Base-by-base conservation (phyloP, 2,113 vertebrate genomes). In the Crocuta crocuta region DNA sequence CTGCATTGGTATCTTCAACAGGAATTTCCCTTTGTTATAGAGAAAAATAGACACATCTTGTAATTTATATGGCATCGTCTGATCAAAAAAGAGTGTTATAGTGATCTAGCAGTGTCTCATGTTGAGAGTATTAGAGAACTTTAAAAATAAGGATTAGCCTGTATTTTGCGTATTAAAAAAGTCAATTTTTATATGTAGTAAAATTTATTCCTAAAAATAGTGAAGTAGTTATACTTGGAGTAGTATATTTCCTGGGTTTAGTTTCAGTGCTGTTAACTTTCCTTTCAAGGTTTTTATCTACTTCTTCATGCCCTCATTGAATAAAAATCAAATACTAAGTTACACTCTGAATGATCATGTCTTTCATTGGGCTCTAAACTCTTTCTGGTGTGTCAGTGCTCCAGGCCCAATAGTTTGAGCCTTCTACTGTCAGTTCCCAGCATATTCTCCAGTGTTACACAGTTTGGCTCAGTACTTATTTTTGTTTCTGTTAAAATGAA, bases 181-280 rank as follows among this genome's bases (percentile, higher is more conserved):
- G 39, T 24, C 9, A 19, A 26, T 87, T 90, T 90, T 80, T 73
- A 43, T 84, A 26, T 85, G 26, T 90, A 23, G 15, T 79, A 26
- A 79, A 94, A 85, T n/a, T 63, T 5, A 71, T 85, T 71, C 15
- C 71, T 92, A 50, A 90, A 89, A 84, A 53, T 55, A 90, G 73
- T 63, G 50, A 84, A 61, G 39, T 84, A 7, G 24, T 83, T 61
- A 83, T 76, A 61, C 24, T 89, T 85, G 81, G 33, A 63, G 13
- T 71, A 79, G 39, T 71, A 21, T 88, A 70, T 97, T 89, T 95
- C 61, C 93, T 65, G 84, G 33, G 28, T 88, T 97, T 70, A 71
- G 73, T 63, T 70, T 74, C 28, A 45, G 61, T 70, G 17, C 35
- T 53, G 23, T 70, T 70, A 76, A 80, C 21, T 81, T 79, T 50